Evolutionary conservation across 2,888 invertebrate species (phyloP).

Genomic region (Galeopsomyia nigrocyanea): DNA sequence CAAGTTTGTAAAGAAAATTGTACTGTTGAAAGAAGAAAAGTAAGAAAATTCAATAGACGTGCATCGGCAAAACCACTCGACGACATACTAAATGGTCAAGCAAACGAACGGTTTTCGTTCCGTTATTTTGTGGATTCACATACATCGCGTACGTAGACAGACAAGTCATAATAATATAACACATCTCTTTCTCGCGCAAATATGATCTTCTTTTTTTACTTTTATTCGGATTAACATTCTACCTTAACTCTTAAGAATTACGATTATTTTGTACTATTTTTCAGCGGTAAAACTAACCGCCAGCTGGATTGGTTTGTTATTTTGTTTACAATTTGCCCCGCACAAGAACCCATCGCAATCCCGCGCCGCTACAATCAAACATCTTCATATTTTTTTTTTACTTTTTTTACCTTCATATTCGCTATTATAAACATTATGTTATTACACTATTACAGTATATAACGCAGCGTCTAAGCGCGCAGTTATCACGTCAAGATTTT

Average conservation of each 20-base stretch:
- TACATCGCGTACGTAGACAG: constrained; percentile 46
- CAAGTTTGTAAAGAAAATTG: constrained; percentile 23
- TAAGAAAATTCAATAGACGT: constrained; percentile 29
- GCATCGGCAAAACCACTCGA: constrained; percentile 38
- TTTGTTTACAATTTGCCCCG: constrained; percentile 41
- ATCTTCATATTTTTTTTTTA: constrained; percentile 11
- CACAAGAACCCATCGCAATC: constrained; percentile 39
- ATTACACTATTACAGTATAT: constrained; percentile 47
- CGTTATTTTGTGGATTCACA: constrained; percentile 26
- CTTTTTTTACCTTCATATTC: constrained; percentile 34
- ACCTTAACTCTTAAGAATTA: constrained; percentile 60
- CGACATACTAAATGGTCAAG: constrained; percentile 43
- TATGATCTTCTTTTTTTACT: constrained; percentile 47
- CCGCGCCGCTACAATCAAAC: constrained; percentile 38
- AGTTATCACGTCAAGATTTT: constrained; percentile 28
- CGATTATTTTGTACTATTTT: constrained; percentile 67
- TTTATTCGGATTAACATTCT: constrained; percentile 24
- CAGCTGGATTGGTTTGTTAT: constrained; percentile 44
- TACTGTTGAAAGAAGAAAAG: constrained; percentile 20
- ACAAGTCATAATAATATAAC: constrained; percentile 56
- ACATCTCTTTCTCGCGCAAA: constrained; percentile 50
- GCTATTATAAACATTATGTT: constrained; percentile 47
- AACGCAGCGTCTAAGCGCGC: constrained; percentile 34
- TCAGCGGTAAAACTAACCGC: constrained; percentile 53
- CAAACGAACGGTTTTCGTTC: constrained; percentile 44